Base-by-base conservation (phyloP, 2,888 invertebrate species). In the Rosalia funebris region DNA sequence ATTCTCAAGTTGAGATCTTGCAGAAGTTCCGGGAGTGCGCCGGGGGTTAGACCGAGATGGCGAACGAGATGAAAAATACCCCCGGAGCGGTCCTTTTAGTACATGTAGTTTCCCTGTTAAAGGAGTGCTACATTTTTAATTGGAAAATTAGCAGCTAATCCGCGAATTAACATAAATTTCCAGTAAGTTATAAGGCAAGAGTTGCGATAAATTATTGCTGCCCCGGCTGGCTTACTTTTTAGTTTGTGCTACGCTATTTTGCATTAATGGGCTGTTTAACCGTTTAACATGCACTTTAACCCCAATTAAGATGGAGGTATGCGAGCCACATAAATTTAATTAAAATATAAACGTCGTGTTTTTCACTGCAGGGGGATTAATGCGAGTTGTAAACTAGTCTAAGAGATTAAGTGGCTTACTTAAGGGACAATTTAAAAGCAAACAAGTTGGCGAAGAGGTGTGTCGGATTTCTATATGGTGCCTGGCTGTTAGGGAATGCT, bases 1-100 rank as follows among this genome's bases (percentile, higher is more conserved):
- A 69, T 66, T 69, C 64, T 42, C 63, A 54, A 66, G 60, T 66
- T 68, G 60, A 63, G 65, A 66, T 65, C 70, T 69, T 61, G n/a
- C n/a, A 63, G 62, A 69, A 68, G 65, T 69, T 70, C 45, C n/a
- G 52, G 34, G 14, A 54, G 54, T 63, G 57, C 57, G 64, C 64
- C 57, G 25, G 34, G 44, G 52, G 65, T 59, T 57, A 31, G 41
- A 41, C 57, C 57, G 48, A 11, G 11, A 7, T 10, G 52, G 57
- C 53, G 65, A 62, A 62, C 57, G 53, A 47, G 65, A 63, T 64
- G 61, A 68, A 60, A 65, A 67, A 70, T 62, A 56, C 54, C 32
- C 32, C 44, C 50, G 53, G 56, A n/a, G 57, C 50, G 50, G 42
- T 39, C 41, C 20, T 55, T 68, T n/a, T 57, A 17, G 47, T 58